A percentile compares a stretch with the other conserved stretches of the same genome.
phyloP scores from a whole-genome alignment of 2,888 invertebrate species.

The Acrocyrtus sp. region DNA sequence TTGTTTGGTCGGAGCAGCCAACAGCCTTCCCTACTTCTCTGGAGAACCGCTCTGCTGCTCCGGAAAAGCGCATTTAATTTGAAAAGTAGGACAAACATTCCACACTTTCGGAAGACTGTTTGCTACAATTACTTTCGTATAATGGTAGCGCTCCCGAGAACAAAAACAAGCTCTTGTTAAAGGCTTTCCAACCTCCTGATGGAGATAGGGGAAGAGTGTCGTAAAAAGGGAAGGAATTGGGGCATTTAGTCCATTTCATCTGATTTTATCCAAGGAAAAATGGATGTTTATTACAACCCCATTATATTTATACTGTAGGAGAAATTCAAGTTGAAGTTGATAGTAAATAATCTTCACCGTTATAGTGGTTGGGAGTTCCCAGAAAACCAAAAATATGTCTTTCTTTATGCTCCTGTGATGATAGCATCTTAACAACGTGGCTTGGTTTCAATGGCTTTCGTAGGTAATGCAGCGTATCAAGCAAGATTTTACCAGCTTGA shows the following conservation, averaged over 20 bases:
- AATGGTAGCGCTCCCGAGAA: slow-evolving; percentile 19
- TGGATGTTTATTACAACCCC: neutral
- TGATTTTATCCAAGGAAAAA: slow-evolving; percentile 45
- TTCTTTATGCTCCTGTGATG: no score
- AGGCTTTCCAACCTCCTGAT: no score
- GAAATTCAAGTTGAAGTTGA: neutral
- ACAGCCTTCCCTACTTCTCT: slow-evolving; percentile 2
- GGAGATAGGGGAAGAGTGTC: no score
- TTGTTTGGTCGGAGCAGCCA: no score
- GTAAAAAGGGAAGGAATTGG: slow-evolving; percentile 37
- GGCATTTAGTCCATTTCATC: slow-evolving; percentile 49
- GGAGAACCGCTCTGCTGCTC: slow-evolving; percentile 40
- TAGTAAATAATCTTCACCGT: slow-evolving; percentile 32
- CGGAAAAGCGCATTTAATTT: slow-evolving; percentile 42
- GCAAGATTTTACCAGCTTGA: no score
- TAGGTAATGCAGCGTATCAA: no score
- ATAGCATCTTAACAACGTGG: no score
- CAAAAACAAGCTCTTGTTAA: slow-evolving; percentile 22
- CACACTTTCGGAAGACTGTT: slow-evolving; percentile 17
- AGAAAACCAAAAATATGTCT: no score
- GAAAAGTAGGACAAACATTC: slow-evolving; percentile 46
- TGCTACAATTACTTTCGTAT: slow-evolving; percentile 35
- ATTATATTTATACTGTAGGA: neutral
- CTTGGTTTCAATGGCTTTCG: no score
- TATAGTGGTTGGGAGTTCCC: no score